Evolutionary conservation across 2,797 vertebrate species (phyloP).

Genomic region (Cyclura pinguis): DNA sequence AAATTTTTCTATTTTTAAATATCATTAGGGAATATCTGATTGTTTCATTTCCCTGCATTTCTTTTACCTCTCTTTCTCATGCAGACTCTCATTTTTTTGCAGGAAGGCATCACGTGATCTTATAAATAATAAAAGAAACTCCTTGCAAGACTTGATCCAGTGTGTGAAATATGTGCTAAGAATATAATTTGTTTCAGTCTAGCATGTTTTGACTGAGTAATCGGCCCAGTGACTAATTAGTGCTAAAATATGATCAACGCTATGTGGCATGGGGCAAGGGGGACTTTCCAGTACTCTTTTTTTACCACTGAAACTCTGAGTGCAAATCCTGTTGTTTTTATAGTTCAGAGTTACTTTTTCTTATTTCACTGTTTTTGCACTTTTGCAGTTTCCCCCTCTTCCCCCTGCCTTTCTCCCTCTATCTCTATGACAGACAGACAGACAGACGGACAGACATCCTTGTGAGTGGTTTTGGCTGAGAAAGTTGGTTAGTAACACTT

Average conservation of each 20-base stretch:
- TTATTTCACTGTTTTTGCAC: slow-evolving; percentile 31
- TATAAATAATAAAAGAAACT: slow-evolving; percentile 87
- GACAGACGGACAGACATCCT: neutral
- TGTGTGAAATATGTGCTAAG: slow-evolving; percentile 84
- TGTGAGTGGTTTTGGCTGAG: neutral
- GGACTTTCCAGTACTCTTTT: slow-evolving; percentile 55
- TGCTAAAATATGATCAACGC: slow-evolving; percentile 74
- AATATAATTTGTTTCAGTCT: slow-evolving; percentile 84
- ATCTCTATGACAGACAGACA: neutral
- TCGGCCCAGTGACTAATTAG: slow-evolving; percentile 83
- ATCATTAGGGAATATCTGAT: slow-evolving; percentile 90
- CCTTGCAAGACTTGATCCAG: slow-evolving; percentile 81
- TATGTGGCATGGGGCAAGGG: slow-evolving; percentile 51
- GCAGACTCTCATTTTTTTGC: slow-evolving; percentile 86
- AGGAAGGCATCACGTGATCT: slow-evolving; percentile 84
- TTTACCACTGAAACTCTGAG: slow-evolving; percentile 68
- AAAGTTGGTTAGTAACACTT: slow-evolving; percentile 8
- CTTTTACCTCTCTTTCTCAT: slow-evolving; percentile 88
- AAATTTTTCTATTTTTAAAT: slow-evolving; percentile 94
- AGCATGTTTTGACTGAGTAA: slow-evolving; percentile 83
- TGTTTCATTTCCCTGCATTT: slow-evolving; percentile 90
- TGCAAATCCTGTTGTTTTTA: slow-evolving; percentile 58
- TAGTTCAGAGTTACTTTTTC: slow-evolving; percentile 1
- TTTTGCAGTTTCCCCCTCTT: neutral
- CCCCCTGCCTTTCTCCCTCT: neutral